Conservation (phyloP, 1,140 invertebrate species). For the Drosophila pseudoananassae region DNA sequence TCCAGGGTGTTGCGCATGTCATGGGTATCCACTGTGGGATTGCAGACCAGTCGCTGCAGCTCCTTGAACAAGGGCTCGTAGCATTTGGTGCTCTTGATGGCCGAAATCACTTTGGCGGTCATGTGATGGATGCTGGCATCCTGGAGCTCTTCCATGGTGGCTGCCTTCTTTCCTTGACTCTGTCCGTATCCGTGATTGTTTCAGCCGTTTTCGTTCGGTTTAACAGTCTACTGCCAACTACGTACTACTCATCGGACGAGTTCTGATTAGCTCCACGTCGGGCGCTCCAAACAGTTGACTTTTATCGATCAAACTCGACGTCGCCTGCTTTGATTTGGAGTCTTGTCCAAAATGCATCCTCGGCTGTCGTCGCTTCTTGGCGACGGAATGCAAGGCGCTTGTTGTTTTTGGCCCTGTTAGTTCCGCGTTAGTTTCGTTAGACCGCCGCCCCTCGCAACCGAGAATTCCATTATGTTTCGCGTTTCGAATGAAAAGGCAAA, state of each 20-base stretch:
- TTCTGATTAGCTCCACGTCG: constrained; percentile 33
- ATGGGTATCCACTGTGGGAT: constrained; percentile 88
- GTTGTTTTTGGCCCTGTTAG: constrained; percentile 37
- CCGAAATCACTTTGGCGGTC: constrained; percentile 87
- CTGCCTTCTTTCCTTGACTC: background rate
- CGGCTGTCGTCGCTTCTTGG: constrained; percentile 62
- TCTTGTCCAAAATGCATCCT: constrained; percentile 15
- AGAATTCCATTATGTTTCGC: constrained; percentile 55
- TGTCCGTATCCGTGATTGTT: constrained; percentile 3
- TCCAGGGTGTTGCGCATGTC: constrained; percentile 91
- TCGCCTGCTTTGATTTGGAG: constrained; percentile 56
- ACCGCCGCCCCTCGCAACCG: constrained; percentile 32
- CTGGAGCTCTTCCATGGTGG: constrained; percentile 85
- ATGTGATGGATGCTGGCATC: constrained; percentile 86
- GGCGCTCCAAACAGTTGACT: constrained; percentile 34
- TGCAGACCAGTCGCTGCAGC: constrained; percentile 87
- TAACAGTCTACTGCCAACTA: constrained; percentile 14
- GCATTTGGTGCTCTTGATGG: constrained; percentile 87
- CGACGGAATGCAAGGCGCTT: constrained; percentile 77
- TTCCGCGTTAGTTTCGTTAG: constrained; percentile 12
- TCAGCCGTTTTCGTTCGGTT: constrained; percentile 4
- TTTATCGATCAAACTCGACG: constrained; percentile 55
- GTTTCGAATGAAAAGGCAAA: constrained; percentile 40
- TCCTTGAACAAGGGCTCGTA: constrained; percentile 88
- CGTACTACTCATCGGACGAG: constrained; percentile 9